Conservation (phyloP, 2,888 invertebrate genomes). For the Clistopyga incitator region DNA sequence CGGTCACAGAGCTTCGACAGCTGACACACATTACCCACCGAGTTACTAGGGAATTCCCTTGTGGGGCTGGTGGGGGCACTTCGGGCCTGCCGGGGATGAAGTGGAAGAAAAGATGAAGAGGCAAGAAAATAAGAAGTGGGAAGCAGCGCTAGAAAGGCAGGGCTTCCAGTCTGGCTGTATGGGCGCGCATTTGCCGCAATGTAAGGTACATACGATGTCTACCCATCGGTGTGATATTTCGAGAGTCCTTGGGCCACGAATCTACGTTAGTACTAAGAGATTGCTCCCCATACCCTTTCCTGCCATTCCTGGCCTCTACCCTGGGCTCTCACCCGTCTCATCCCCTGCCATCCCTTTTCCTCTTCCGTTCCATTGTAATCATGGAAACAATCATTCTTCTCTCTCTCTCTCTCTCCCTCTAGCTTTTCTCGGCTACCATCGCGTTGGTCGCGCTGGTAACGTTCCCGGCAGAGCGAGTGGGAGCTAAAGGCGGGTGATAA, state of each 20-base stretch:
- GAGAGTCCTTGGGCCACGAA: slow-evolving; percentile 81
- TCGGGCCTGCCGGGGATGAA: slow-evolving; percentile 41
- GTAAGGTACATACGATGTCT: slow-evolving; percentile 49
- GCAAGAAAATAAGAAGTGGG: slow-evolving; percentile 13
- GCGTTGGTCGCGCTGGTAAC: slow-evolving; percentile 24
- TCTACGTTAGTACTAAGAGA: slow-evolving; percentile 83
- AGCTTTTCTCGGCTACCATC: slow-evolving; percentile 59
- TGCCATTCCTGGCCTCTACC: slow-evolving; percentile 71
- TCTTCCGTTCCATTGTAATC: slow-evolving; percentile 81
- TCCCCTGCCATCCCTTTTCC: slow-evolving; percentile 61
- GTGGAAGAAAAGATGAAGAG: slow-evolving; percentile 40
- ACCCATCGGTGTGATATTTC: slow-evolving; percentile 81
- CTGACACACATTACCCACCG: slow-evolving; percentile 76
- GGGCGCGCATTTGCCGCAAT: not conserved
- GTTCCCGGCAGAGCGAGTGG: slow-evolving; percentile 29
- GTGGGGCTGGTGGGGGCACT: slow-evolving; percentile 55
- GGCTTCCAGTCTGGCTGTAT: slow-evolving; percentile 9
- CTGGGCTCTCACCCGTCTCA: slow-evolving; percentile 70
- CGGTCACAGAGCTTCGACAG: slow-evolving; percentile 69
- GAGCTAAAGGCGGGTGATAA: slow-evolving; percentile 4
- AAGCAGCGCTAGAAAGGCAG: not conserved
- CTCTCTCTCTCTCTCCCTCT: slow-evolving; percentile 78
- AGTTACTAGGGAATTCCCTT: slow-evolving; percentile 73
- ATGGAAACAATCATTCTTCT: slow-evolving; percentile 83
- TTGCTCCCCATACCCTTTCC: slow-evolving; percentile 79